Conservation (phyloP, 2,113 vertebrate species). For the Elanoides forficatus region DNA sequence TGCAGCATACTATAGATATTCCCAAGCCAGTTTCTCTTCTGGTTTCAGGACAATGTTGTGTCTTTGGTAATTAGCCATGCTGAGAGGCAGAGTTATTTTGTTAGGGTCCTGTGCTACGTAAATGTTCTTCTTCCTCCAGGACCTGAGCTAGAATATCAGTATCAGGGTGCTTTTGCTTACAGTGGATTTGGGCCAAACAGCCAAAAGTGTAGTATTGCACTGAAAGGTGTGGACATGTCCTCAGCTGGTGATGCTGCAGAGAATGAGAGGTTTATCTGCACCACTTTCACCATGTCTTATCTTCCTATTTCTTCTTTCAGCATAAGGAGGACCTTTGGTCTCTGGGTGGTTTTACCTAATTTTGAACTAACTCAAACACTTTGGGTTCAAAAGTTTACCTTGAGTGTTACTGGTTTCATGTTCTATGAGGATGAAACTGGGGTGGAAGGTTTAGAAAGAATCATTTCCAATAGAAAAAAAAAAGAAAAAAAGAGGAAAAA, state of each 20-base stretch:
- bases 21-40: neutral
- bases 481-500: neutral
- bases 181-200: neutral
- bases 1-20: neutral
- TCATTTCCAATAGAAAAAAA: neutral
- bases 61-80: neutral
- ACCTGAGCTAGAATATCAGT: neutral
- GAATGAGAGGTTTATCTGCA: neutral
- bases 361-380: neutral
- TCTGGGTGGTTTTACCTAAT: neutral
- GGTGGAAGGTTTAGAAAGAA: neutral
- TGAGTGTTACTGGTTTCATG: neutral
- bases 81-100: neutral
- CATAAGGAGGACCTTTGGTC: neutral
- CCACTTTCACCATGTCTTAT: neutral
- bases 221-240: neutral
- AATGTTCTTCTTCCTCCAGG: neutral
- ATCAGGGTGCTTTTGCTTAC: neutral
- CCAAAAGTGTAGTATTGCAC: neutral
- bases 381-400: neutral
- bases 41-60: neutral
- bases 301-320: slow-evolving; percentile 4
- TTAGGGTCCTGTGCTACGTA: neutral
- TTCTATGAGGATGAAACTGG: neutral
- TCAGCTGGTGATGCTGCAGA: neutral